A percentile compares a stretch with the other conserved stretches of the same genome.
These are phyloP conservation scores for Eulithis prunata DNA, from an alignment of 2,888 invertebrate species.

Conservation along the genomic window DNA sequence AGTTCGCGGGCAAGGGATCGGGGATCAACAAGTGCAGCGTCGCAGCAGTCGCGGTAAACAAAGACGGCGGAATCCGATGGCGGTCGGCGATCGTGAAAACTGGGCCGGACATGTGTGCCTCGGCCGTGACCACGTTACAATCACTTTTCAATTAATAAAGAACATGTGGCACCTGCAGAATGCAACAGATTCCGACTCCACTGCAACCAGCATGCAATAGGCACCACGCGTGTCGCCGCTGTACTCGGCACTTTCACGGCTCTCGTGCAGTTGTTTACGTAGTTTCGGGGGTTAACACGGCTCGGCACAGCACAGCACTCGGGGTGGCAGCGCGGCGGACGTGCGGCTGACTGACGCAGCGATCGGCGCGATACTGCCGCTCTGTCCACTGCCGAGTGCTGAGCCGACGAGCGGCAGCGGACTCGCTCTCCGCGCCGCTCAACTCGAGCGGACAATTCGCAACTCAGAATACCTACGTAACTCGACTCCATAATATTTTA, in stretches of 20 bases:
- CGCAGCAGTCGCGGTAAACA: constrained; percentile 64
- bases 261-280: constrained; percentile 69
- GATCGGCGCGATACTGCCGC: constrained; percentile 59
- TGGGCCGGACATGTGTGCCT: constrained; percentile 82
- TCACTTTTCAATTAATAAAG: constrained; percentile 84
- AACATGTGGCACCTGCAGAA: constrained; percentile 76
- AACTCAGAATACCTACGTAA: constrained; percentile 74
- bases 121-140: constrained; percentile 83
- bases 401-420: not conserved
- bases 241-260: constrained; percentile 68
- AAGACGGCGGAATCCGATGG: constrained; percentile 72
- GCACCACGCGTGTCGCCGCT: constrained; percentile 64
- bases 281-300: constrained; percentile 65
- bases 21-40: constrained; percentile 66
- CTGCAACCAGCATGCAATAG: constrained; percentile 58
- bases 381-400: not conserved
- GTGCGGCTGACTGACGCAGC: constrained; percentile 45
- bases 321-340: constrained; percentile 40
- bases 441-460: constrained; percentile 56
- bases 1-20: constrained; percentile 34
- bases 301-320: constrained; percentile 58
- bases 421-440: constrained; percentile 37
- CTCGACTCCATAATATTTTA: constrained; percentile 81
- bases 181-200: constrained; percentile 72
- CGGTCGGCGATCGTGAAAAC: constrained; percentile 77